A percentile compares a stretch with the other conserved stretches of the same genome.
Evolutionary conservation across 2,888 invertebrate genomes (phyloP).

Genomic region (Drosophila peninsularis): DNA sequence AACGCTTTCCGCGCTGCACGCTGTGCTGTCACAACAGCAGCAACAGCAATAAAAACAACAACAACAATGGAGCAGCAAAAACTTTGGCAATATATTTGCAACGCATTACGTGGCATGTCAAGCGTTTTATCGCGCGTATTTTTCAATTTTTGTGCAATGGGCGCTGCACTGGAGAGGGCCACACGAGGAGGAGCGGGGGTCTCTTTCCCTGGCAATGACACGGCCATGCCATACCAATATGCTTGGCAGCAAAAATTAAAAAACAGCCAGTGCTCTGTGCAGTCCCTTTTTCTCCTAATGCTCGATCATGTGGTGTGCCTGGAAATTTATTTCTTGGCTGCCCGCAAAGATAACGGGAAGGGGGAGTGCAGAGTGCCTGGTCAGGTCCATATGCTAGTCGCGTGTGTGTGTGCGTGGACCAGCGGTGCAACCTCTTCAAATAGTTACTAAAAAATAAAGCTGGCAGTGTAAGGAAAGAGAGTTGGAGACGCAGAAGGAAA

Average conservation of each 20-base stretch:
- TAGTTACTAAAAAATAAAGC: constrained; percentile 42
- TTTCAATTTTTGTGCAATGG: constrained; percentile 69
- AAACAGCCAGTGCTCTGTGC: constrained; percentile 39
- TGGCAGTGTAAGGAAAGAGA: constrained; percentile 11
- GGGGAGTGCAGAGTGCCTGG: constrained; percentile 16
- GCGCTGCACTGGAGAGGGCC: constrained; percentile 24
- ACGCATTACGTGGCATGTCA: constrained; percentile 81
- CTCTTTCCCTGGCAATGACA: constrained; percentile 45
- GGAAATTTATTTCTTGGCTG: constrained; percentile 75
- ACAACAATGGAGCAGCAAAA: constrained; percentile 48
- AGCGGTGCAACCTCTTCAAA: constrained; percentile 74
- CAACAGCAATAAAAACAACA: constrained; percentile 28
- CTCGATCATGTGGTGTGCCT: constrained; percentile 56
- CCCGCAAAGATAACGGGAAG: constrained; percentile 70
- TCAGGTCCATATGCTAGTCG: constrained; percentile 45
- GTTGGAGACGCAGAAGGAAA: background rate
- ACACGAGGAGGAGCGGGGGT: background rate
- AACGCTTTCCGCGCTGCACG: constrained; percentile 47
- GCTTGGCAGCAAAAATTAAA: constrained; percentile 59
- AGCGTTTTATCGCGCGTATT: constrained; percentile 80
- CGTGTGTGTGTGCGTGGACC: constrained; percentile 22
- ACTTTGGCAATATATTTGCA: constrained; percentile 79
- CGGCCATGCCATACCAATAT: constrained; percentile 50
- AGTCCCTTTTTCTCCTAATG: constrained; percentile 61
- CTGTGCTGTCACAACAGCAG: constrained; percentile 70